Base-by-base conservation (phyloP, 2,888 invertebrate species). In the Tanaodytes sp. region DNA sequence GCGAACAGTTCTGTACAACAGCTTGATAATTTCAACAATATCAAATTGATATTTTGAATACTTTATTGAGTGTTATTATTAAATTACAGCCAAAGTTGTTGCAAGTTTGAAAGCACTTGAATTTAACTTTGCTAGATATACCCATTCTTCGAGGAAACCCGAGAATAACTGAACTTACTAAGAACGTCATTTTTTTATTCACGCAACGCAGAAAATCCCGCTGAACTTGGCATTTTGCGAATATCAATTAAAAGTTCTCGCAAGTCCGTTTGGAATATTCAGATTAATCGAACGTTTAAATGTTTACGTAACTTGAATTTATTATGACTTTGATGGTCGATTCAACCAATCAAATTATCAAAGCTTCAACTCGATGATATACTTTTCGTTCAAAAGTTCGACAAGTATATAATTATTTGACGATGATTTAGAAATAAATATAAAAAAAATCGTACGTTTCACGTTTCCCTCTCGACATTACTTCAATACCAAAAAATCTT, bases 51-150 rank as follows among this genome's bases (percentile, higher is more conserved):
- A 36, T 36, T 30, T 48, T 19, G 33, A 33, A 48, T 36, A 48
- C 19, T 48, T 48, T 20, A 48, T 36, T 48, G 33, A 20, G 19
- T 19, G 20, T 33, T 48, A 48, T 48, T 36, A 19, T 48, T 33
- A 19, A 19, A 48, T 33, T 19, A 48, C 33, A 20, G 15, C 1
- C 14, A 19, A 33, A 33, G 48, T 48, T n/a, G 48, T 19, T 23
- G 23, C 23, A 36, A 36, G 19, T 48, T 48, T 33, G 5, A 46
- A 31, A 19, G 20, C 20, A 20, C n/a, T 48, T 48, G 12, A 48
- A 48, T 48, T 48, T 33, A 46, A 31, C 31, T 31, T 27, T 46
- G 30, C 31, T 31, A n/a, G 31, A 31, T 30, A 30, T 16, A n/a
- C 16, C 1, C 5, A 8, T 8, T 5, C 9, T 9, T 14, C 9